Conservation (phyloP, 2,797 vertebrate species). For the Rhabdophis nuchalis region DNA sequence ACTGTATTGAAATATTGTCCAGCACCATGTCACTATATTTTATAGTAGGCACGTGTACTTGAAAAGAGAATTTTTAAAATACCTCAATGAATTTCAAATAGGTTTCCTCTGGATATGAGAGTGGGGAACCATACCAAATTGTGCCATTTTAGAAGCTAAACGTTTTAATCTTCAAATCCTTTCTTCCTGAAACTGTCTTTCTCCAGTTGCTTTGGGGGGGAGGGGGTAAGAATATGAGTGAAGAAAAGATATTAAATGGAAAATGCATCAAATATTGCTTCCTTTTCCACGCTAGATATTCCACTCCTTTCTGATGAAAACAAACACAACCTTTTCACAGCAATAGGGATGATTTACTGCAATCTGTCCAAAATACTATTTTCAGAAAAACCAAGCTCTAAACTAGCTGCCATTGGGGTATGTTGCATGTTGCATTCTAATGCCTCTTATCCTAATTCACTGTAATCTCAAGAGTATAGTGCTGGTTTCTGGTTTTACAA, state of each 20-base stretch:
- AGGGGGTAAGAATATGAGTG: not conserved
- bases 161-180: not conserved
- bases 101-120: not conserved
- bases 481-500: not conserved
- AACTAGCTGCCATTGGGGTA: not conserved
- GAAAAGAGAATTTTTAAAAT: not conserved
- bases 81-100: not conserved
- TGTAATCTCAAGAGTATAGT: not conserved
- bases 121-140: not conserved
- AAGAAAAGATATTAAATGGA: too few relatives aligned
- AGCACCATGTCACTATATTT: not conserved
- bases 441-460: not conserved
- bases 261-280: too few relatives aligned
- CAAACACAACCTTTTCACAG: not conserved
- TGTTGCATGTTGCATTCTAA: not conserved
- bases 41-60: not conserved
- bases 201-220: not conserved
- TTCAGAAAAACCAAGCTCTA: not conserved
- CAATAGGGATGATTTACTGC: not conserved
- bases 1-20: not conserved
- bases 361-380: not conserved
- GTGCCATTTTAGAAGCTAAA: not conserved
- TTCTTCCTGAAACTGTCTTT: not conserved
- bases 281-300: not conserved
- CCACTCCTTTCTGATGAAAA: not conserved